Conservation (phyloP, 2,888 invertebrate genomes). For the Nemapogon koenigi region DNA sequence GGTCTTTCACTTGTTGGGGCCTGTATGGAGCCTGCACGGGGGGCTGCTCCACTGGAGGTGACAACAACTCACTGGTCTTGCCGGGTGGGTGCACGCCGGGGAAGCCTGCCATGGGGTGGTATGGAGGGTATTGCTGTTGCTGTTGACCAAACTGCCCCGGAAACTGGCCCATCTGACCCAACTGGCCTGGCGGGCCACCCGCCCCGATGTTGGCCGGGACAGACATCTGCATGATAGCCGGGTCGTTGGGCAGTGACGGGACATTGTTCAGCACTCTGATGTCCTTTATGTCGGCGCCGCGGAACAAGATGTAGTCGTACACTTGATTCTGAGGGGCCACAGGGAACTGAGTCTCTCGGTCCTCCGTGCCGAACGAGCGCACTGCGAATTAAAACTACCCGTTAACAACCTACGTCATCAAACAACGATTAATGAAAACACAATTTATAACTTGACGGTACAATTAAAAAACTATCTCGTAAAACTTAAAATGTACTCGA, state of each 20-base stretch:
- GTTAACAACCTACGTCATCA: slow-evolving; percentile 2
- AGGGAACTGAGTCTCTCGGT: slow-evolving; percentile 92
- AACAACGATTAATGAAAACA: too few species aligned
- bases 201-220: slow-evolving; percentile 74
- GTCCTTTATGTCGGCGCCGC: slow-evolving; percentile 98
- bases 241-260: slow-evolving; percentile 90
- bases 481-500: too few species aligned
- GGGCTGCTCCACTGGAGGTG: slow-evolving; percentile 36
- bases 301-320: slow-evolving; percentile 98
- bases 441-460: too few species aligned
- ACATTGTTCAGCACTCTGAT: slow-evolving; percentile 93
- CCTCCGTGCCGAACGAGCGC: slow-evolving; percentile 98
- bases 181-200: slow-evolving; percentile 67
- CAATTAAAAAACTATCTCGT: too few species aligned
- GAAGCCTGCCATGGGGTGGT: slow-evolving; percentile 60
- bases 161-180: slow-evolving; percentile 46
- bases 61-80: slow-evolving; percentile 63
- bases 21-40: too few species aligned
- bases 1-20: slow-evolving; percentile 66
- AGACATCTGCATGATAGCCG: slow-evolving; percentile 94
- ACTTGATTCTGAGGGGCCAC: slow-evolving; percentile 97
- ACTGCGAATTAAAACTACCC: slow-evolving; percentile 64
- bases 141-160: slow-evolving; percentile 73
- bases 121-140: slow-evolving; percentile 52
- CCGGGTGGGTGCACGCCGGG: slow-evolving; percentile 51